These are phyloP conservation scores for Ameiurus melas DNA, from an alignment of 2,113 vertebrate genomes.

Conservation along the genomic window DNA sequence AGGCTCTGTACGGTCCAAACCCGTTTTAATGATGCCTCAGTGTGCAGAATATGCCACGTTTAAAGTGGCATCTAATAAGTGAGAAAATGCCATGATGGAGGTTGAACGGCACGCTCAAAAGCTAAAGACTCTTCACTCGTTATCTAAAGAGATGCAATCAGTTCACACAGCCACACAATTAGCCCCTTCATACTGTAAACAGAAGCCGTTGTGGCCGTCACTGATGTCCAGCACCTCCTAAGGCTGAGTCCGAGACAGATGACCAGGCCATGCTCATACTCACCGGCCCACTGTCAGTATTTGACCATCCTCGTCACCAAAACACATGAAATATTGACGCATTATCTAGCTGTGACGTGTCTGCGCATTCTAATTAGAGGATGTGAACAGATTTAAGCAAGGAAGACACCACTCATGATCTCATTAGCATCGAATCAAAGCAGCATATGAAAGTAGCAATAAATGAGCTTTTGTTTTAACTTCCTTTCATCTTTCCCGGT, in stretches of 20 bases:
- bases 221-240: conserved; percentile 15
- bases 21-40: conserved; percentile 64
- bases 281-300: conserved; percentile 20
- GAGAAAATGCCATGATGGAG: conserved; percentile 65
- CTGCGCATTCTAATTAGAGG: conserved; percentile 69
- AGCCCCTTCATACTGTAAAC: conserved; percentile 48
- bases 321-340: conserved; percentile 33
- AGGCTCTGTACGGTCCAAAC: conserved; percentile 55
- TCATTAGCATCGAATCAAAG: conserved; percentile 76
- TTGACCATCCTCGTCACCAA: conserved; percentile 7
- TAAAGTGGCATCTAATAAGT: conserved; percentile 67
- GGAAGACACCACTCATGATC: conserved; percentile 67
- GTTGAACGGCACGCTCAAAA: conserved; percentile 68
- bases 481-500: conserved; percentile 71
- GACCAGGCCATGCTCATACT: conserved; percentile 24
- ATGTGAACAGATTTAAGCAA: conserved; percentile 65
- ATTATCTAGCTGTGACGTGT: conserved; percentile 61
- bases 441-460: conserved; percentile 72
- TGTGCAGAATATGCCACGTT: conserved; percentile 63
- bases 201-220: conserved; percentile 31
- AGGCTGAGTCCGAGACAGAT: conserved; percentile 2
- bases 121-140: conserved; percentile 72
- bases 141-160: conserved; percentile 52
- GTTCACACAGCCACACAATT: conserved; percentile 62
- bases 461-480: conserved; percentile 69